Conservation (phyloP, 92 coral and sea anemone genomes). For the Galaxea fascicularis region DNA sequence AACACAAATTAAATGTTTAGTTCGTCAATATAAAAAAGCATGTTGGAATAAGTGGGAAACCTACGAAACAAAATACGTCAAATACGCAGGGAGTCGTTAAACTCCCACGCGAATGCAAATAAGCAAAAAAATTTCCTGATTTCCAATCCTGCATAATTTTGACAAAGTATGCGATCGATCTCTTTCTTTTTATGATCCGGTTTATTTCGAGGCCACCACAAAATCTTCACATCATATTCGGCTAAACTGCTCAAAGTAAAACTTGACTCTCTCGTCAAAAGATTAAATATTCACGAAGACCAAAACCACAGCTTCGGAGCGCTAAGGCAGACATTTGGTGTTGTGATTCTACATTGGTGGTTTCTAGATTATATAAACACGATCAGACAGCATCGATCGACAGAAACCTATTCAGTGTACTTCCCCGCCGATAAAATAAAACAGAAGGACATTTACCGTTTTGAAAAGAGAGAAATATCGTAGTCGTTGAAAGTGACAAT, state of each 20-base stretch:
- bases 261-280: slow-evolving; percentile 5
- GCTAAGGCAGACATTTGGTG: slow-evolving; percentile 5
- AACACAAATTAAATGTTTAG: not conserved
- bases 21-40: not conserved
- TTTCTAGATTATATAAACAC: not conserved
- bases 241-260: too few relatives aligned
- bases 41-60: not conserved
- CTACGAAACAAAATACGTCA: slow-evolving; percentile 39
- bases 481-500: not conserved
- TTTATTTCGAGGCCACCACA: not conserved
- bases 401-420: not conserved
- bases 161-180: not conserved
- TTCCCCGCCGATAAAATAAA: not conserved
- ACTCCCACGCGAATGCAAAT: slow-evolving; percentile 28
- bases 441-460: not conserved
- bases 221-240: not conserved
- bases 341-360: not conserved
- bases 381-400: slow-evolving; percentile 1
- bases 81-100: not conserved
- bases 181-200: not conserved
- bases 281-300: not conserved
- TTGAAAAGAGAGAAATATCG: not conserved
- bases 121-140: not conserved
- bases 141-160: not conserved
- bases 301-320: slow-evolving; percentile 4